Conservation (phyloP, 2,888 invertebrate genomes). For the Aphodius granarius region DNA sequence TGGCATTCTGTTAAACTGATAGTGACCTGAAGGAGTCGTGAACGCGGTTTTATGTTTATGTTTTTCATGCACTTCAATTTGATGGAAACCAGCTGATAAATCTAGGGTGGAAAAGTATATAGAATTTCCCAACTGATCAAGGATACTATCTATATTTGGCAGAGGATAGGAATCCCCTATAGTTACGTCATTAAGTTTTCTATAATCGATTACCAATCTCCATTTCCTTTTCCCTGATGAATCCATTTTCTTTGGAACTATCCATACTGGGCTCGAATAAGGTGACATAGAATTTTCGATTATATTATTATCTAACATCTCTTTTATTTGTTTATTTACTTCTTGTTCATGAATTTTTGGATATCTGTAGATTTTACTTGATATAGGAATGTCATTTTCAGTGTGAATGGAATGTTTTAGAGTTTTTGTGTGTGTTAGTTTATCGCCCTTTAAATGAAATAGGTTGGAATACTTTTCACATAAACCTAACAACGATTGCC, state of each 20-base stretch:
- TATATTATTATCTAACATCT: too few species aligned
- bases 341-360: not conserved
- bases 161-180: constrained; percentile 30
- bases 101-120: constrained; percentile 32
- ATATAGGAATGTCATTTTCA: too few species aligned
- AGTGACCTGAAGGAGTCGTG: constrained; percentile 40
- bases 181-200: constrained; percentile 26
- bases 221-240: constrained; percentile 37
- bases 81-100: constrained; percentile 43
- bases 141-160: constrained; percentile 36
- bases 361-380: too few species aligned
- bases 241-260: constrained; percentile 32
- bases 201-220: constrained; percentile 45
- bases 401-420: too few species aligned
- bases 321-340: too few species aligned
- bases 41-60: constrained; percentile 42
- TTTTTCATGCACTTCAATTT: constrained; percentile 37
- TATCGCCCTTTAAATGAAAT: too few species aligned
- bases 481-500: too few species aligned
- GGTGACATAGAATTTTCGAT: too few species aligned
- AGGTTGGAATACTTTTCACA: too few species aligned
- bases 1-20: constrained; percentile 42
- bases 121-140: constrained; percentile 37
- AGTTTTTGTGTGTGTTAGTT: too few species aligned
- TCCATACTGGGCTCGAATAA: constrained; percentile 16